Percentiles rank a stretch among this genome's conserved stretches.
Conservation (phyloP, 2,113 vertebrate genomes). For the Barbus barbus region DNA sequence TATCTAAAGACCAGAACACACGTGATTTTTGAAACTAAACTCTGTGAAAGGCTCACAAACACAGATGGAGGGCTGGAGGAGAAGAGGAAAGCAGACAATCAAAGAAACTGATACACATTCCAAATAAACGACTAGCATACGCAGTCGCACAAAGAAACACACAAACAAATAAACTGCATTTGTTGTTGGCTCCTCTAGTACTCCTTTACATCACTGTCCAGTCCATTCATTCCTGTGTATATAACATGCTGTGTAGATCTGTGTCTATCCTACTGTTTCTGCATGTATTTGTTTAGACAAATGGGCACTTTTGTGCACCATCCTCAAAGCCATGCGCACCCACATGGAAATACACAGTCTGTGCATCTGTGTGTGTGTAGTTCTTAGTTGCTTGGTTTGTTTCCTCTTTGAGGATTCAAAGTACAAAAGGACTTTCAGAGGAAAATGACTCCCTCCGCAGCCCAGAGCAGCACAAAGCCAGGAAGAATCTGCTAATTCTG, state of each 20-base stretch:
- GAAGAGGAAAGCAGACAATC: conserved; percentile 24
- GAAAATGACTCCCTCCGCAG: neutral
- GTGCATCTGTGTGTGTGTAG: conserved; percentile 20
- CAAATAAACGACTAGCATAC: conserved; percentile 25
- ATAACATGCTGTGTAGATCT: conserved; percentile 26
- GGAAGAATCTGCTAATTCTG: neutral
- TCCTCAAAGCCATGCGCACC: conserved; percentile 17
- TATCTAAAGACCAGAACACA: conserved; percentile 68
- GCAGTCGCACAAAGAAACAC: conserved; percentile 9
- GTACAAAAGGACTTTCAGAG: neutral
- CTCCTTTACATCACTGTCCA: neutral
- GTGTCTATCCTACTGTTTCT: conserved; percentile 16
- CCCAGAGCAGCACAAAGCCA: neutral
- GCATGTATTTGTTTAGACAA: neutral
- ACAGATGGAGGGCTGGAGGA: conserved; percentile 29
- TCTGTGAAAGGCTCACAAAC: conserved; percentile 19
- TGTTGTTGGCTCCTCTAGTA: conserved; percentile 1
- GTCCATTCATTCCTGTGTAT: conserved; percentile 30
- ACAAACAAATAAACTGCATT: neutral
- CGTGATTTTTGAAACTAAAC: neutral
- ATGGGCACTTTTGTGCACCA: neutral
- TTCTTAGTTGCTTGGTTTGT: neutral
- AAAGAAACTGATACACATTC: conserved; percentile 11
- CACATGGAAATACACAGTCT: neutral
- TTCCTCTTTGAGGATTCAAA: neutral